phyloP scores from a whole-genome alignment of 37 sponge, comb jelly and placozoan genomes.

The Cladorhizidae sp. region DNA sequence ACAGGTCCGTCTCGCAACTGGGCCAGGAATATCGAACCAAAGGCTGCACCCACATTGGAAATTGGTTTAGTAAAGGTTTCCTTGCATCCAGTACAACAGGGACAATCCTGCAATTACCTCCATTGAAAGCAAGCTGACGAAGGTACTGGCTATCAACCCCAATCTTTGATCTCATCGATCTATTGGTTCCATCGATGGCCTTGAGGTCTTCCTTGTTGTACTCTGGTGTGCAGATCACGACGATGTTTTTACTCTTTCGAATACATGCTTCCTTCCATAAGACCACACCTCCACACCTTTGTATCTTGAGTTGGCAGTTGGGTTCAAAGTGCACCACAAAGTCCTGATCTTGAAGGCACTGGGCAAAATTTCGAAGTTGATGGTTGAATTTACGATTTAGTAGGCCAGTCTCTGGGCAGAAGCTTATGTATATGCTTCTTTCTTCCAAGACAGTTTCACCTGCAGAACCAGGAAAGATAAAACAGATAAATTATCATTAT shows the following conservation, averaged over 20 bases:
- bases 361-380: slow-evolving; percentile 1
- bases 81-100: slow-evolving; percentile 18
- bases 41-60: slow-evolving; percentile 26
- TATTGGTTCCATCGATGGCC: not conserved
- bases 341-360: slow-evolving; percentile 9
- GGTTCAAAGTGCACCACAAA: slow-evolving; percentile 28
- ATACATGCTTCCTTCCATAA: slow-evolving; percentile 32
- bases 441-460: not conserved
- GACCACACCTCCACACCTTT: slow-evolving; percentile 6
- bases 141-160: slow-evolving; percentile 16
- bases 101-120: not conserved
- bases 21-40: slow-evolving; percentile 7
- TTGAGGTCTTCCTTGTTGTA: slow-evolving; percentile 24
- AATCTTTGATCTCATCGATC: not conserved
- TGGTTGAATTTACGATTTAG: slow-evolving; percentile 4
- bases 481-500: too few species aligned
- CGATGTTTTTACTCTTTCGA: slow-evolving; percentile 10
- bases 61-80: not conserved
- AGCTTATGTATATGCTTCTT: slow-evolving; percentile 32
- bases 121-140: slow-evolving; percentile 2
- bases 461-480: too few species aligned
- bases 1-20: slow-evolving; percentile 14
- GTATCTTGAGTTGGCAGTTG: not conserved
- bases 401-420: slow-evolving; percentile 12
- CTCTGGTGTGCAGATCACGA: slow-evolving; percentile 29